Base-by-base conservation (phyloP, 2,113 vertebrate genomes). In the Oophaga pumilio region DNA sequence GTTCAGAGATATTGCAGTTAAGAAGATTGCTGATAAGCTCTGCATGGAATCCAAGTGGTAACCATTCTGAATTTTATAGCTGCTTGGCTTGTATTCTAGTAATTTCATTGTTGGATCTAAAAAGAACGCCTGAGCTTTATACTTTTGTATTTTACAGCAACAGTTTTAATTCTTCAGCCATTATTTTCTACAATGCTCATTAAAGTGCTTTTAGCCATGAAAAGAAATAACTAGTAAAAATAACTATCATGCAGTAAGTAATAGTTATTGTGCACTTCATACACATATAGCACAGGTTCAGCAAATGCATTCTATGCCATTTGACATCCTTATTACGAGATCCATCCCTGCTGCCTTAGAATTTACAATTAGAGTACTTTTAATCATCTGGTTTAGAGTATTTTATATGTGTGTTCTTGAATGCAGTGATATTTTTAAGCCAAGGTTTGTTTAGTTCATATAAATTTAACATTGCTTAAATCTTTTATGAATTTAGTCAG, bases 1-100 rank as follows among this genome's bases (percentile, higher is more conserved):
- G 69, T 73, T 18, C 14, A 73, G 69, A 43, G 69, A 73, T 73
- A 73, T 73, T 73, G 28, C 28, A 73, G 69, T 73, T 73, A 73
- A 73, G 33, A 73, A 73, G 69, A 43, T 73, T 73, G 69, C 33
- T 18, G 69, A 13, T 73, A 43, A 73, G 69, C 69, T 33, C 69
- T 69, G 15, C 15, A 7, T 73, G 15, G 69, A 17, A 73, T 73
- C 69, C 43, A 73, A 73, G 43, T 43, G 69, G 26, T 73, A 73
- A 73, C 69, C 1, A 33, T 73, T 73, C 69, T 43, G 69, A 73
- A 20, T 49, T 73, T 73, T 43, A 43, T 73, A 73, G 69, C 33
- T 43, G 69, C 28, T 73, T 43, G 26, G 69, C 33, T 43, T 73
- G 69, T 73, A 73, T 20, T 24, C 26, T 43, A 43, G 69, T 43